Evolutionary conservation across 2,113 vertebrate genomes (phyloP), one percentile per base, ranked within the genome.

Genomic region (Hystrix brachyura): DNA sequence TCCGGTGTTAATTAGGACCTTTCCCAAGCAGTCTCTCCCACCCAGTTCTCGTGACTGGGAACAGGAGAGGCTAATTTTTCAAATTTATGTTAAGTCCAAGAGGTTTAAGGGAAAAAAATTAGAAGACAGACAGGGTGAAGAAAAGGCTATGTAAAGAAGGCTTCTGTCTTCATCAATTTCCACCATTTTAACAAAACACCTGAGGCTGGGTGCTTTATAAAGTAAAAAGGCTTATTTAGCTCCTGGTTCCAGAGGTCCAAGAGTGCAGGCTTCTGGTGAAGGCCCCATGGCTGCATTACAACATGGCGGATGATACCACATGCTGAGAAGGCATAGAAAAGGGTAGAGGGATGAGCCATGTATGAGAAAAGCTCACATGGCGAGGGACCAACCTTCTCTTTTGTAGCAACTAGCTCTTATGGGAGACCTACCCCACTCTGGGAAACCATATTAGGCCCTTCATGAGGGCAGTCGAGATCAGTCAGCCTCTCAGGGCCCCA

Each of bases 61-160:
- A 94, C 1, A 85, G 38, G 2, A 81, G 17, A 86, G 23, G 62
- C 60, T 62, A 62, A 19, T 59, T 83, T 79, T 96, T 83, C 46
- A 92, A 96, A 87, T 76, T 51, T 60, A 82, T 60, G 23, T 81
- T 87, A 88, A 78, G 62, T 80, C 46, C 34, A 72, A 94, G 67
- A 85, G 29, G 74, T 32, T 69, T 76, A 8, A 53, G 23, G 32
- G 69, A 78, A 81, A 57, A 21, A 6, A n/a, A 8, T 51, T 65
- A 65, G 11, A 86, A 69, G 57, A 38, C 43, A 60, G 27, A 21
- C 32, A 60, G 69, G 60, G n/a, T 23, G 38, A 38, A 81, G 38
- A 79, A 57, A n/a, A 32, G 13, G 7, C 59, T 79, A 3, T 0
- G 0, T 19, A 65, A 88, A 53, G 38, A 93, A 62, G 23, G 55